Evolutionary conservation across 2,888 invertebrate species (phyloP), one percentile per base, ranked within the genome.

Genomic region (Hermodice carunculata): DNA sequence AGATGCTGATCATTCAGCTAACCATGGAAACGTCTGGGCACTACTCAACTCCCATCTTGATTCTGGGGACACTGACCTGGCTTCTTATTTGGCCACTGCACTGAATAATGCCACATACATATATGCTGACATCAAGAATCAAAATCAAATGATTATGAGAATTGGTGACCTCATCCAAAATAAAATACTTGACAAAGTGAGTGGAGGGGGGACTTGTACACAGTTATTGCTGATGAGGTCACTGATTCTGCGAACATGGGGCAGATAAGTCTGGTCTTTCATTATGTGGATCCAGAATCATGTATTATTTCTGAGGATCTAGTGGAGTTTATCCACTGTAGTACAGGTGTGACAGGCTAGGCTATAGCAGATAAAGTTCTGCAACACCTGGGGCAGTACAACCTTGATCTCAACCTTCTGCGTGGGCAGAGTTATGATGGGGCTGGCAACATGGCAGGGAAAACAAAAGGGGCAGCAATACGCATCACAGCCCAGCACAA

Each of bases 21-120:
- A 78, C 62, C 75, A 77, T 49, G 78, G 80, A 37, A 78, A 78
- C 64, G 81, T 82, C 54, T 54, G 78, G 53, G 76, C 70, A 24
- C 67, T 83, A 26, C 70, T 83, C 34, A 62, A 74, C 17, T 76
- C 75, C 59, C 58, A 76, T 48, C 66, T 75, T n/a, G 58, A 67
- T 37, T 57, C 67, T 67, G 80, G 80, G 24, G 77, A 81, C 66
- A 57, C 69, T 17, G 44, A 44, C 32, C 67, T 76, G n/a, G 52
- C 67, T 40, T 61, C 75, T 52, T 73, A 77, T 29, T 22, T 44
- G 8, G 6, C 8, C 8, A 8, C 8, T n/a, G 46, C 17, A 6
- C 8, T 8, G 51, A 51, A 28, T 5, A 51, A 51, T 22, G 24
- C 51, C 14, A 22, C 24, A 11, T 51, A 51, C 29, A 51, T 29